A percentile compares a stretch with the other conserved stretches of the same genome.
phyloP scores from a whole-genome alignment of 1,140 invertebrate genomes.

The Hylaeus volcanicus region DNA sequence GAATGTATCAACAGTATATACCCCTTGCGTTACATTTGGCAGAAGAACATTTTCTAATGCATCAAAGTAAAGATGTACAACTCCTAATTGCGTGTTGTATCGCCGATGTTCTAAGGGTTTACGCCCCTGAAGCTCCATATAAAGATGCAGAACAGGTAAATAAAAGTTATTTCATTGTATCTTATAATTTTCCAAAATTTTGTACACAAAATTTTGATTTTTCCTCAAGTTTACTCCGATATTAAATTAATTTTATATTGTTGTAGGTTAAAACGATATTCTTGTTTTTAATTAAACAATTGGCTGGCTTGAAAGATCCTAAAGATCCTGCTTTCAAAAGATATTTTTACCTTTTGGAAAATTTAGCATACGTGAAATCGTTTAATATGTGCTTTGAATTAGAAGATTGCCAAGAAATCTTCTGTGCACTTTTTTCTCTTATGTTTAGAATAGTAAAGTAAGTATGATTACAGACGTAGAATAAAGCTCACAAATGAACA shows the following conservation, averaged over 20 bases:
- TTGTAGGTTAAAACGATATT: conserved; percentile 90
- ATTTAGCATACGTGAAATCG: conserved; percentile 98
- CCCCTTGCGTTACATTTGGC: conserved; percentile 96
- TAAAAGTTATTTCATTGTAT: conserved; percentile 68
- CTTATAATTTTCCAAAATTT: conserved; percentile 4
- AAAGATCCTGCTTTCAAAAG: conserved; percentile 98
- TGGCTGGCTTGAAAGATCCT: conserved; percentile 95
- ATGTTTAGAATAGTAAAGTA: conserved; percentile 98
- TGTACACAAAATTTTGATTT: neutral
- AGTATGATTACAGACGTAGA: conserved; percentile 71
- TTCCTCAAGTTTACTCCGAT: neutral
- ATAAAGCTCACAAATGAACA: neutral
- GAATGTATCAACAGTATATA: conserved; percentile 95
- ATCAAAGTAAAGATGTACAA: conserved; percentile 95
- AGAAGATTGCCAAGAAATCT: conserved; percentile 98
- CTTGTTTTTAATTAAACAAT: conserved; percentile 96
- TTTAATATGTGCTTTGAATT: conserved; percentile 99
- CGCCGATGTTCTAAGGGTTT: conserved; percentile 97
- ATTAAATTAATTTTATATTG: conserved; percentile 19
- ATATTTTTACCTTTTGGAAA: conserved; percentile 97
- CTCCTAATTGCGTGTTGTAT: conserved; percentile 97
- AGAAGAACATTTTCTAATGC: conserved; percentile 94
- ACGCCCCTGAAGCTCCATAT: conserved; percentile 98
- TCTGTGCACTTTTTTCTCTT: conserved; percentile 95
- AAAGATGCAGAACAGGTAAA: conserved; percentile 96